Percentiles rank a stretch among this genome's conserved stretches.
These are phyloP conservation scores for Venusia cambrica DNA, from an alignment of 2,888 invertebrate species.

Conservation along the genomic window DNA sequence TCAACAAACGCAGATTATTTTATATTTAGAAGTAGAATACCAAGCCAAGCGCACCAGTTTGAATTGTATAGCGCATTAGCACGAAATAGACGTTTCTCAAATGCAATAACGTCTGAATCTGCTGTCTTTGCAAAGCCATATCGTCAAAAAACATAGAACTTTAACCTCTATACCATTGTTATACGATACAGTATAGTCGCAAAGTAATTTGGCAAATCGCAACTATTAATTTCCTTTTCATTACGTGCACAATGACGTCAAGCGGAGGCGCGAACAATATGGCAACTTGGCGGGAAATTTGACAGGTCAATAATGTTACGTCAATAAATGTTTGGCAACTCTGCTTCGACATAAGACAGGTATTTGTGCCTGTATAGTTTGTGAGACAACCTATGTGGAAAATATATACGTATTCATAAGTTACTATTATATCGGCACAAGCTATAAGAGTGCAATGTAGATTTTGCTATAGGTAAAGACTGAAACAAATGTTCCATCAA, in stretches of 20 bases:
- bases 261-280: slow-evolving; percentile 61
- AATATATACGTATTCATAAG: no score
- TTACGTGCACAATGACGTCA: slow-evolving; percentile 67
- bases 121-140: slow-evolving; percentile 38
- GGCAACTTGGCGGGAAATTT: slow-evolving; percentile 61
- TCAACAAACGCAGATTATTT: no score
- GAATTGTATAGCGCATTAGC: no score
- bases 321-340: slow-evolving; percentile 9
- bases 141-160: slow-evolving; percentile 24
- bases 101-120: slow-evolving; percentile 32
- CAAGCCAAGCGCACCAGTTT: no score
- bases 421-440: no score
- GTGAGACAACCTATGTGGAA: no score
- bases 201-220: slow-evolving; percentile 39
- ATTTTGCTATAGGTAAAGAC: no score
- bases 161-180: slow-evolving; percentile 25
- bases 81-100: no score
- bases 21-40: no score
- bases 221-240: slow-evolving; percentile 74
- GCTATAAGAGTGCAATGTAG: no score
- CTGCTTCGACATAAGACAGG: not conserved
- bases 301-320: slow-evolving; percentile 50
- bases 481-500: no score
- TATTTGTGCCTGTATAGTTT: no score
- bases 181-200: slow-evolving; percentile 26